Base-by-base conservation (phyloP, 2,113 vertebrate genomes). In the Cheirogaleus medius region DNA sequence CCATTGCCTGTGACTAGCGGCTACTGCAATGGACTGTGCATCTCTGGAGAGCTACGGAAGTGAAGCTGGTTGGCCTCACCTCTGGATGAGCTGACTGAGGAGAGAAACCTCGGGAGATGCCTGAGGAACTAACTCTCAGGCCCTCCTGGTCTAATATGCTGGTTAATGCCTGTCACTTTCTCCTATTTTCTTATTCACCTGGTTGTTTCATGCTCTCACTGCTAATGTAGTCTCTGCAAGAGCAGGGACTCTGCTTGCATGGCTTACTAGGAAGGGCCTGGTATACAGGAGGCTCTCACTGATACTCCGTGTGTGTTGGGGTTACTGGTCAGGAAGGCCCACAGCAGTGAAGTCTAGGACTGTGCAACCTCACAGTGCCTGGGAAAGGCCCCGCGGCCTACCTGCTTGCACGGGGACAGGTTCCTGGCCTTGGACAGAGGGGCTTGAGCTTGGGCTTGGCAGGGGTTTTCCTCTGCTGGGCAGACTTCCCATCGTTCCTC, bases 401-500 rank as follows among this genome's bases (percentile, higher is more conserved):
- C 98, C 97, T 97, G 96, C 69, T 93, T 87, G 94, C 20, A 23
- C 8, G 47, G 87, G 54, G n/a, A 23, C 71, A 49, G 88, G 60
- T 44, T 18, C 58, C 49, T 52, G 96, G 90, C 8, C 64, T 68
- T 8, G 73, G 47, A 66, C 86, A 63, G 90, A 88, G 7, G 74
- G 47, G 11, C 52, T 80, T 0, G 80, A 29, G 60, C 83, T 93
- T 42, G 96, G 66, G 39, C 66, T 88, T 80, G 89, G 23, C 39
- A 77, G 83, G 68, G 0, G 49, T 90, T 95, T 98, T 90, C 82
- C 74, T 95, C 96, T 96, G 94, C 98, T 98, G 94, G 98, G 98
- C 63, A 97, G 93, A 90, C 84, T 98, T 96, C 98, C 98, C 98
- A 99, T 99, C 1, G 14, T 49, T 74, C 2, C 34, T 76, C 94